Evolutionary conservation across 2,113 vertebrate genomes (phyloP).

Genomic region (Notiomystis cincta): DNA sequence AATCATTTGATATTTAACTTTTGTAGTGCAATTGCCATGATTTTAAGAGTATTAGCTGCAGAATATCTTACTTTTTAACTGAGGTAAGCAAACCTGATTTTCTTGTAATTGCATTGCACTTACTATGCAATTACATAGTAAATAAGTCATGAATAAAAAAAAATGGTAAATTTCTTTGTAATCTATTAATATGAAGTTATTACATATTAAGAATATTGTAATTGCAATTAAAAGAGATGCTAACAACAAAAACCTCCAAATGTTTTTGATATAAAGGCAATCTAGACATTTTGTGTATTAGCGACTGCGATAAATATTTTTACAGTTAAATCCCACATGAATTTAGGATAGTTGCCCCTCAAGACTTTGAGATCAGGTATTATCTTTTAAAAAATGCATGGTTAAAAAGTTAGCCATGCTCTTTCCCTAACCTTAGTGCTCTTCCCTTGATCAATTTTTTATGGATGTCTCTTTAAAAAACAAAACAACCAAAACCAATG

Average conservation of each 20-base stretch:
- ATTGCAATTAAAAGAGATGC: neutral
- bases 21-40: neutral
- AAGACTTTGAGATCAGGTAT: neutral
- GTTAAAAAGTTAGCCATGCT: neutral
- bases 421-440: neutral
- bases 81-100: slow-evolving; percentile 52
- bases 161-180: slow-evolving; percentile 39
- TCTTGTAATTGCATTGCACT: slow-evolving; percentile 56
- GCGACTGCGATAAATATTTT: neutral
- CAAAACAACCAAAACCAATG: neutral
- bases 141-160: slow-evolving; percentile 59
- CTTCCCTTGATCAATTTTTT: neutral
- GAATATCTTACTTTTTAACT: slow-evolving; percentile 51
- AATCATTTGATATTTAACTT: slow-evolving; percentile 39
- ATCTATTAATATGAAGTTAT: neutral
- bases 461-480: neutral
- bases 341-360: neutral
- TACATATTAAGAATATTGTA: neutral
- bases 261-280: neutral
- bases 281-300: neutral
- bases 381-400: neutral
- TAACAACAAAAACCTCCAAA: neutral
- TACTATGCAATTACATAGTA: slow-evolving; percentile 48
- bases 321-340: neutral
- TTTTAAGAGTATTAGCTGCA: slow-evolving; percentile 38